Evolutionary conservation across 2,113 vertebrate genomes (phyloP).

Genomic region (Redunca redunca): DNA sequence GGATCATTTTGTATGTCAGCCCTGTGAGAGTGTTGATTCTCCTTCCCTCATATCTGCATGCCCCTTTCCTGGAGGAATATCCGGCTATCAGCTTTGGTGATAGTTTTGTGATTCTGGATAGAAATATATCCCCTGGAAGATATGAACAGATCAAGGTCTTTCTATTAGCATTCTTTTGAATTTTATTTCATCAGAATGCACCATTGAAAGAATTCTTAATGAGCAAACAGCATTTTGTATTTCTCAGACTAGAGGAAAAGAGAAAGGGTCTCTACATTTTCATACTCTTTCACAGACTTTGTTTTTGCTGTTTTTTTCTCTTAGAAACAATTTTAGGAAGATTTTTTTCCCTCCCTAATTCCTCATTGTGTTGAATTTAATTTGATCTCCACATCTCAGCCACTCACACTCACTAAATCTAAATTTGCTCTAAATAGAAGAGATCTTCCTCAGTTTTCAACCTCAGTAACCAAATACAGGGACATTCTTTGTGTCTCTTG

Average conservation of each 20-base stretch:
- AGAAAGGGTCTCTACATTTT: neutral
- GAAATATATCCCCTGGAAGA: neutral
- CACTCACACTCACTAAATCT: neutral
- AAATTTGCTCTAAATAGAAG: neutral
- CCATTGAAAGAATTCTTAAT: neutral
- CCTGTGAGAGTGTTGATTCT: neutral
- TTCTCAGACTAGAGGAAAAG: neutral
- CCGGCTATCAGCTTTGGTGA: neutral
- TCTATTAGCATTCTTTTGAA: neutral
- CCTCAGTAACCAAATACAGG: neutral
- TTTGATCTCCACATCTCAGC: neutral
- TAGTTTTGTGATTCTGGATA: neutral
- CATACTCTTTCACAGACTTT: neutral
- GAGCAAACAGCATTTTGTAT: neutral
- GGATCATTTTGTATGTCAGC: neutral
- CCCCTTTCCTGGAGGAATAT: neutral
- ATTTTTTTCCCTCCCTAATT: neutral
- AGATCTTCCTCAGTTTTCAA: neutral
- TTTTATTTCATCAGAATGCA: neutral
- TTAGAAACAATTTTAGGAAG: neutral
- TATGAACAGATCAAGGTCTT: neutral
- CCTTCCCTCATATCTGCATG: rapidly evolving
- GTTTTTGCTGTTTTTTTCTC: neutral
- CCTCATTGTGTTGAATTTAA: neutral
- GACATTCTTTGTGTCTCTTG: neutral